Percentiles rank a stretch among this genome's conserved stretches.
These are phyloP conservation scores for Anagrus nilaparvatae DNA, from an alignment of 1,140 invertebrate species.

Conservation along the genomic window DNA sequence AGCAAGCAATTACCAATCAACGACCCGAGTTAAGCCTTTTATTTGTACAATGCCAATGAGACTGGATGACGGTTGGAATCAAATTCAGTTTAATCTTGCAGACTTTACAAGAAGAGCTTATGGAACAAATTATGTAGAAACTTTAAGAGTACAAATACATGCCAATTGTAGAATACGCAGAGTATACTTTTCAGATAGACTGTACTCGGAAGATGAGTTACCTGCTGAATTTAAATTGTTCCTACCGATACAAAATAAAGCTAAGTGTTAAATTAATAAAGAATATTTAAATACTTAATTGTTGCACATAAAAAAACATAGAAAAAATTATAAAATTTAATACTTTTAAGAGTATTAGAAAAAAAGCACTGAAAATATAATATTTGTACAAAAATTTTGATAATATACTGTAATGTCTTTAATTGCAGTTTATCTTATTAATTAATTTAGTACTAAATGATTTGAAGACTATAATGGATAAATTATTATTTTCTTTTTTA, in stretches of 20 bases:
- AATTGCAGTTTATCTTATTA: no score
- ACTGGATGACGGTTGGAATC: conserved; percentile 97
- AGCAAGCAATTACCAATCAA: conserved; percentile 97
- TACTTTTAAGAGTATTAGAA: no score
- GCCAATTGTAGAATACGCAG: conserved; percentile 96
- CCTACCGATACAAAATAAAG: conserved; percentile 80
- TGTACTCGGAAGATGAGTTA: conserved; percentile 98
- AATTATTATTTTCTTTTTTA: no score
- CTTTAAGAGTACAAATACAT: conserved; percentile 94
- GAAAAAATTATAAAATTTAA: conserved; percentile 2
- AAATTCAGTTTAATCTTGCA: conserved; percentile 96
- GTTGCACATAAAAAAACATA: conserved; percentile 12
- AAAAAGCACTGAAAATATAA: no score
- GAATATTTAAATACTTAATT: conserved; percentile 11
- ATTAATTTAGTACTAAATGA: no score
- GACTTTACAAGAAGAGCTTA: conserved; percentile 97
- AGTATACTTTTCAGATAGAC: conserved; percentile 96
- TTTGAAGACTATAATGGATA: no score
- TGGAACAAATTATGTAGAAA: conserved; percentile 99
- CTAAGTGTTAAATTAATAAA: conserved; percentile 40
- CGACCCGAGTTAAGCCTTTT: conserved; percentile 94
- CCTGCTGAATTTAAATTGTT: conserved; percentile 99
- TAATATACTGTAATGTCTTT: no score
- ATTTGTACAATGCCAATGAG: conserved; percentile 99
- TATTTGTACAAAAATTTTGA: no score